Base-by-base conservation (phyloP, 2,113 vertebrate genomes). In the Chaetops frenatus region DNA sequence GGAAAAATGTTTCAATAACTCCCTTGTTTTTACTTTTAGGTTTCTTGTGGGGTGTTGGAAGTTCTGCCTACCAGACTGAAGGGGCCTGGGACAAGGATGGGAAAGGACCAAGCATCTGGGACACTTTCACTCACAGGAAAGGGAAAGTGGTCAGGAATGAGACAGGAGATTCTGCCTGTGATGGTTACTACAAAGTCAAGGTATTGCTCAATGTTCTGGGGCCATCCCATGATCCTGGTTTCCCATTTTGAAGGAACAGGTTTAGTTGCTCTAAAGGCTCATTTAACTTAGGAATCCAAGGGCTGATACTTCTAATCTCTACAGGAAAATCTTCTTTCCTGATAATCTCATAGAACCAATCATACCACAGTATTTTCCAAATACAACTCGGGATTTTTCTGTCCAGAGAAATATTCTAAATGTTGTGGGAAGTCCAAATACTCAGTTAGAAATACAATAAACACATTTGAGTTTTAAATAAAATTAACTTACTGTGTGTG, bases 101-200 rank as follows among this genome's bases (percentile, higher is more conserved):
- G 78, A 99, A 99, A 98, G 99, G 99, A 76, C 97, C 98, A 27
- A 99, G 99, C 93, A 99, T 99, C 95, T 99, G 99, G 99, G 99
- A 99, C 5, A 97, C 93, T 92, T 99, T 99, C 90, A 98, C 98
- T 12, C 99, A 99, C 87, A 97, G 96, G 42, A 98, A 98, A 73
- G 99, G 98, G 42, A 98, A 96, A 70, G 98, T 98, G 64, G 92
- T 98, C 3, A 94, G 96, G 78, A 98, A 98, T 5, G 97, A 99
- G 40, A 99, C 98, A 0, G 99, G 98, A 53, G 99, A 99, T 81
- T 97, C 98, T 1, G 98, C 99, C 9, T 99, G 99, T 54, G 98
- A 99, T 1, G 96, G 99, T 48, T 99, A 99, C 98, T 97, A 99
- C 96, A 99, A 97, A 97, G 78, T 98, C 35, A 98, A 99, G 99